Evolutionary conservation across 2,888 invertebrate genomes (phyloP).

Genomic region (Lasioglossum leucozonium): DNA sequence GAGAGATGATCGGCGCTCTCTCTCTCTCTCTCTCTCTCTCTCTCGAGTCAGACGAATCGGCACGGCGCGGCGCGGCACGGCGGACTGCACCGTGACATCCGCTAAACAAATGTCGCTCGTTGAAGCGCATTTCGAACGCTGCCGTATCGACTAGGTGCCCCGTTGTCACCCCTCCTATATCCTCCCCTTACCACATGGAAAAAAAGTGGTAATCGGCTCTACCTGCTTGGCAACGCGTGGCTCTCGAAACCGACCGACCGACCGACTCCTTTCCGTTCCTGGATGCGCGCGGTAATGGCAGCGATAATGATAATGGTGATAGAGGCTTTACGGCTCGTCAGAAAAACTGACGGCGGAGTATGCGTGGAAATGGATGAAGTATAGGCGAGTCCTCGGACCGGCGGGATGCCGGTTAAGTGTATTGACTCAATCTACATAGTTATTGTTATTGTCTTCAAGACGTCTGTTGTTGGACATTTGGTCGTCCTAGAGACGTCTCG

Average conservation of each 20-base stretch:
- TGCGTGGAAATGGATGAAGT: conserved; percentile 65
- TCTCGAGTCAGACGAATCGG: conserved; percentile 57
- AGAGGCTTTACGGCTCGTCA: conserved; percentile 70
- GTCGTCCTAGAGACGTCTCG: no score
- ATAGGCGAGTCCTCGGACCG: conserved; percentile 30
- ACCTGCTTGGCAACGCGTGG: conserved; percentile 66
- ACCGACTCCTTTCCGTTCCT: conserved; percentile 40
- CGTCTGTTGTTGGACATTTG: no score
- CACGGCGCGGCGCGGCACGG: neutral
- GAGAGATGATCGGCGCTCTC: conserved; percentile 70
- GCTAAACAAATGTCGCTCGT: conserved; percentile 71
- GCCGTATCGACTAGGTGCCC: conserved; percentile 54
- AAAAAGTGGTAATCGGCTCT: conserved; percentile 50
- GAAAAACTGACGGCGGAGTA: conserved; percentile 68
- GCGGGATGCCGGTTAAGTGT: conserved; percentile 49
- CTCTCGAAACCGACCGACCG: conserved; percentile 60
- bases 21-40: no score
- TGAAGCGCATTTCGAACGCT: conserved; percentile 48
- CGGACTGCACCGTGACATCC: conserved; percentile 69
- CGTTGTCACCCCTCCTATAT: conserved; percentile 27
- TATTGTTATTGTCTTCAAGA: no score
- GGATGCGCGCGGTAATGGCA: conserved; percentile 68
- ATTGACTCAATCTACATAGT: conserved; percentile 49
- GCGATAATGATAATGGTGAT: conserved; percentile 74
- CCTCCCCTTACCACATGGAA: conserved; percentile 23